phyloP scores from a whole-genome alignment of 2,888 invertebrate species.

The Tiliacea aurago region DNA sequence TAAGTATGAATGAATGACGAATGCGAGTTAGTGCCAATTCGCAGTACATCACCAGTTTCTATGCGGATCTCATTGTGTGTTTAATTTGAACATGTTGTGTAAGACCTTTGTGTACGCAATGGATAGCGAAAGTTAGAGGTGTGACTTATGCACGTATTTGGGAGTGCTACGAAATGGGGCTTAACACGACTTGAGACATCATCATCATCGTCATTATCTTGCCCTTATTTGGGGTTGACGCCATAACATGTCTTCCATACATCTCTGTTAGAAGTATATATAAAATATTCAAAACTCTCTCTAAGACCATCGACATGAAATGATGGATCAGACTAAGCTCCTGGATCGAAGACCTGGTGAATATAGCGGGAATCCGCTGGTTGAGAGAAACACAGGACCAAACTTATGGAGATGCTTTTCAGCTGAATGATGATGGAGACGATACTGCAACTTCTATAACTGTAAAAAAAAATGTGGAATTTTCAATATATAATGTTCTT shows the following conservation, averaged over 20 bases:
- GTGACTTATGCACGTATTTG: slow-evolving; percentile 24
- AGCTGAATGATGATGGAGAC: not conserved
- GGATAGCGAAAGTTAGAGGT: slow-evolving; percentile 56
- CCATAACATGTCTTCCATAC: too few relatives aligned
- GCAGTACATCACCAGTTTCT: slow-evolving; percentile 61
- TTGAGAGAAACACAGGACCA: too few relatives aligned
- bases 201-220: too few relatives aligned
- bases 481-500: not conserved
- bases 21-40: slow-evolving; percentile 57
- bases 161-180: not conserved
- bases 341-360: too few relatives aligned
- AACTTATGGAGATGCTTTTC: not conserved
- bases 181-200: too few relatives aligned
- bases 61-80: slow-evolving; percentile 66
- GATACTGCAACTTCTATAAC: not conserved
- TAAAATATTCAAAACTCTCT: not conserved
- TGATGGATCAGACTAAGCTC: not conserved
- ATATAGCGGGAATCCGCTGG: not conserved
- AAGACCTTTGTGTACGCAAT: slow-evolving; percentile 45
- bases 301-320: not conserved
- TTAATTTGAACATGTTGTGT: slow-evolving; percentile 55
- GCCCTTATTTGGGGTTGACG: too few relatives aligned
- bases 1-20: slow-evolving; percentile 68
- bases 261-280: too few relatives aligned
- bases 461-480: not conserved